phyloP scores from a whole-genome alignment of 2,888 invertebrate genomes.

The Monochamus alternatus region DNA sequence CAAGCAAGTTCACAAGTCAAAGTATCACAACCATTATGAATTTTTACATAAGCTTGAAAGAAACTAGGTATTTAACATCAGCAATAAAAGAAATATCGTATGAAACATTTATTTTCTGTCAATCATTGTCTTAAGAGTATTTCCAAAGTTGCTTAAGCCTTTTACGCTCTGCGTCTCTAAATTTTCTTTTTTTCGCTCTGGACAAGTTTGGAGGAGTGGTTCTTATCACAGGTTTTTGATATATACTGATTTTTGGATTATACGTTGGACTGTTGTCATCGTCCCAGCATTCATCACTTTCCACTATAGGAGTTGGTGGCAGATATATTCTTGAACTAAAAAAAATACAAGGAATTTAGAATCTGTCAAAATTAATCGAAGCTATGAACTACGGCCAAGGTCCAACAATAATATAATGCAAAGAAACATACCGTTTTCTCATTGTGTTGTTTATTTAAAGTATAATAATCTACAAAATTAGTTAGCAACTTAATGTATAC shows the following conservation, averaged over 20 bases:
- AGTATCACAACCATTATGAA: too few species aligned
- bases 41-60: too few species aligned
- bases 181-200: constrained; percentile 1
- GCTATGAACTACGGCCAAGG: neutral
- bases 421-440: neutral
- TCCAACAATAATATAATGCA: neutral
- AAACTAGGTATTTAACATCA: too few species aligned
- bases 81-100: too few species aligned
- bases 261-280: neutral
- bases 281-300: constrained; percentile 2
- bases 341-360: neutral
- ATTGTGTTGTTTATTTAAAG: too few species aligned
- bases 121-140: neutral
- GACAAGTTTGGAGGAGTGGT: neutral
- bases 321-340: neutral
- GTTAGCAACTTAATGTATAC: constrained; percentile 12
- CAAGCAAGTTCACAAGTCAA: too few species aligned
- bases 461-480: too few species aligned
- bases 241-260: neutral
- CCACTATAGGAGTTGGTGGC: neutral
- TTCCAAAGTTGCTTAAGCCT: neutral
- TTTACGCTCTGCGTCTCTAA: neutral
- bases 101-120: too few species aligned
- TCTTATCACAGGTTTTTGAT: neutral
- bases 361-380: too few species aligned